phyloP scores from a whole-genome alignment of 2,888 invertebrate species.

The Chironomus tentans region DNA sequence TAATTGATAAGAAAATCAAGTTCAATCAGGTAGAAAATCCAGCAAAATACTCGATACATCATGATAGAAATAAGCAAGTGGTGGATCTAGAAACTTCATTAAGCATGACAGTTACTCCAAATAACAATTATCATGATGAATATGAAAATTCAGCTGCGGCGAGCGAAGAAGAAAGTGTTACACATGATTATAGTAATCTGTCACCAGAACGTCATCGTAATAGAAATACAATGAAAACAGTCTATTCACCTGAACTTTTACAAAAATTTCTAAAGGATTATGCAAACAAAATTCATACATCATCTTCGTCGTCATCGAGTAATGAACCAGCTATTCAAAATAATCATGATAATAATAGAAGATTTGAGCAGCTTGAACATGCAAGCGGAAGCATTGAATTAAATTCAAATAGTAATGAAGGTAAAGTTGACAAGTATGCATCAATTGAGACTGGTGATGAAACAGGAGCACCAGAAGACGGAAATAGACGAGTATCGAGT shows the following conservation, averaged over 20 bases:
- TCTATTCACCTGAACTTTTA: conserved; percentile 47
- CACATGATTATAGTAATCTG: conserved; percentile 13
- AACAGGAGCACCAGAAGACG: conserved; percentile 44
- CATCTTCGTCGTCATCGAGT: conserved; percentile 2
- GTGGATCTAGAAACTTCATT: conserved; percentile 24
- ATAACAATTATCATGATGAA: conserved; percentile 3
- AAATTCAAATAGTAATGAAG: neutral
- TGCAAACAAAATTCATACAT: conserved; percentile 44
- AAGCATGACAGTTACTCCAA: conserved; percentile 22
- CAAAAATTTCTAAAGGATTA: conserved; percentile 54
- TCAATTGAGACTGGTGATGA: conserved; percentile 36
- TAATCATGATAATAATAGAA: neutral
- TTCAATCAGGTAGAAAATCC: conserved; percentile 34
- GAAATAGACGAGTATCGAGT: conserved; percentile 38
- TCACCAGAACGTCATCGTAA: conserved; percentile 18
- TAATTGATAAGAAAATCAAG: conserved; percentile 26
- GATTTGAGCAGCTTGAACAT: conserved; percentile 1
- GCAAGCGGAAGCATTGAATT: conserved; percentile 29
- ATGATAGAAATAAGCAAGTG: conserved; percentile 1
- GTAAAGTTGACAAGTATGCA: neutral
- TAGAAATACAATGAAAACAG: conserved; percentile 40
- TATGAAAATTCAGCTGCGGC: neutral
- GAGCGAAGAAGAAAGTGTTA: conserved; percentile 27
- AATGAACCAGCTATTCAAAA: conserved; percentile 17
- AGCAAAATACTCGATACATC: conserved; percentile 28